These are phyloP conservation scores for Polypedilum vanderplanki DNA, from an alignment of 1,140 invertebrate species.

Conservation along the genomic window DNA sequence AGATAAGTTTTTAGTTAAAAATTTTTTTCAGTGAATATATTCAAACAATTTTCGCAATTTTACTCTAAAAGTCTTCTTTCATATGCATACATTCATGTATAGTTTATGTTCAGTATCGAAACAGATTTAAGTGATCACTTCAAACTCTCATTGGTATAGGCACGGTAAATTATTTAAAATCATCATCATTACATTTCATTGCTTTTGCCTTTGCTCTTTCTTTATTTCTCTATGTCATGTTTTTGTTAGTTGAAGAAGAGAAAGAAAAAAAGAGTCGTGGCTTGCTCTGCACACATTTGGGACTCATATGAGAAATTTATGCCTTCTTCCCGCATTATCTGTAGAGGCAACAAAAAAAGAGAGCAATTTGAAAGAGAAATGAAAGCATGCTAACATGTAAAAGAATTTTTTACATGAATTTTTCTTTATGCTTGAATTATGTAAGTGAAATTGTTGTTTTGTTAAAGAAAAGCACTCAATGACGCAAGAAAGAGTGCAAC, in stretches of 20 bases:
- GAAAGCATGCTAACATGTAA: not conserved
- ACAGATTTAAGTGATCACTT: not conserved
- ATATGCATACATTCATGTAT: no score
- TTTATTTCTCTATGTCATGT: not conserved
- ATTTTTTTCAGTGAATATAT: no score
- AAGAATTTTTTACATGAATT: constrained; percentile 7
- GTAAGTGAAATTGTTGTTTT: not conserved
- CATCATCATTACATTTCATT: not conserved
- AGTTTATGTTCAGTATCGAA: not conserved
- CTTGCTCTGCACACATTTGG: constrained; percentile 1
- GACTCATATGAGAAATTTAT: not conserved
- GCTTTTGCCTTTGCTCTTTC: not conserved
- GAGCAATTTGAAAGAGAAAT: not conserved
- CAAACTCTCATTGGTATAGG: not conserved
- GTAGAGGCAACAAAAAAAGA: not conserved
- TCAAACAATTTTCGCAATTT: no score
- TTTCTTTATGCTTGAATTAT: not conserved
- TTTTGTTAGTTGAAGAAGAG: not conserved
- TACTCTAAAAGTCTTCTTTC: no score
- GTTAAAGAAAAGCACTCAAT: not conserved
- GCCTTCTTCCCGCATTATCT: not conserved
- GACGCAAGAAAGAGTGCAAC: not conserved
- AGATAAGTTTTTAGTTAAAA: no score
- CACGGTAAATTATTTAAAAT: constrained; percentile 2
- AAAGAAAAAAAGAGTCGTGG: not conserved